Evolutionary conservation across 2,797 vertebrate genomes (phyloP), one percentile per base, ranked within the genome.

Genomic region (Decapterus maruadsi): DNA sequence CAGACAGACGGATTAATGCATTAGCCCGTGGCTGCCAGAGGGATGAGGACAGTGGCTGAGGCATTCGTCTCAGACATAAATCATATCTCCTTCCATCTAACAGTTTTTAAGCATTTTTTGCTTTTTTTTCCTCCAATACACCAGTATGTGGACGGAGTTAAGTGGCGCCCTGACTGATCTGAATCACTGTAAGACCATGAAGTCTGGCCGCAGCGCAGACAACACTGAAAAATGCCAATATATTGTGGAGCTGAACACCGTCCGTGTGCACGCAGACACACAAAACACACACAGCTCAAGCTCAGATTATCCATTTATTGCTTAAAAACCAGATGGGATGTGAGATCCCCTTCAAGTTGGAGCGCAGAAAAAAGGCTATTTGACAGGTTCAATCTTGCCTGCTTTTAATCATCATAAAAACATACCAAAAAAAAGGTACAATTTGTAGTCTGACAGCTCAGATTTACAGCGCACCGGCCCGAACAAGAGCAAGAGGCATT

Each of bases 11-110:
- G 82, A 94, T 92, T 87, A 91, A 93, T 82, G 77, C 78, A 66
- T 93, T 88, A 87, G 83, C 75, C 73, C 68, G 64, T 84, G 79
- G 87, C 81, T 83, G 80, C 67, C 80, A 68, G 85, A 78, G 83
- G 87, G 75, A 85, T 76, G 79, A 77, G 68, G 87, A 85, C 77
- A 80, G 85, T 34, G 80, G 83, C 78, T 75, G 78, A 78, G 87
- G 83, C 62, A 81, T 91, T 93, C 9, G 68, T 81, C 90, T 86
- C 87, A 80, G 89, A 90, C 88, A 94, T 95, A 94, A 96, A 95
- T 96, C 95, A 94, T 87, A 26, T 92, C 92, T 65, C 81, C 66
- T 51, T 84, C 82, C 85, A 89, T 91, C 84, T 59, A 53, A 82
- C 87, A 89, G 85, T 93, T 92, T 95, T 94, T 90, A 91, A 94